Percentiles rank a stretch among this genome's conserved stretches.
phyloP scores from a whole-genome alignment of 2,888 invertebrate genomes.

The Catocala nupta region DNA sequence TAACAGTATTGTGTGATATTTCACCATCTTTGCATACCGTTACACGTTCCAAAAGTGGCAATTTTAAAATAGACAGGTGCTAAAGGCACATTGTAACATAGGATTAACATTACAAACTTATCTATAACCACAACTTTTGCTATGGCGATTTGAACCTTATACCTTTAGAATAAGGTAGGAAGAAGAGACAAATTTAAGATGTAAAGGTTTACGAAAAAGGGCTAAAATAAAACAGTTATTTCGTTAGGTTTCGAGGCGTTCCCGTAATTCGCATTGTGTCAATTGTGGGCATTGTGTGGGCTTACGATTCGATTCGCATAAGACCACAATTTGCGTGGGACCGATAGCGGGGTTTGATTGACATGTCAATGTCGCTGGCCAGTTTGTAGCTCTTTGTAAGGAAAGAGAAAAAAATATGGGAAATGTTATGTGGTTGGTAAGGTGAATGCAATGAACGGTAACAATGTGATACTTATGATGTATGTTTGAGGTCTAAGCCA shows the following conservation, averaged over 20 bases:
- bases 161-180: neutral
- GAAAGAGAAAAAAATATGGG: constrained; percentile 30
- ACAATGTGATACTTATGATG: constrained; percentile 2
- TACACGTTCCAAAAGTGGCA: constrained; percentile 16
- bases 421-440: constrained; percentile 31
- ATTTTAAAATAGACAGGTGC: constrained; percentile 51
- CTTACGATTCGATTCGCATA: constrained; percentile 67
- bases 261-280: constrained; percentile 67
- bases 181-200: neutral
- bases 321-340: constrained; percentile 46
- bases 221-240: constrained; percentile 60
- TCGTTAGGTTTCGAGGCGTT: constrained; percentile 58
- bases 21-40: constrained; percentile 47
- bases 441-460: constrained; percentile 17
- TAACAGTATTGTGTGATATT: constrained; percentile 21
- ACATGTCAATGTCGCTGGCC: constrained; percentile 51
- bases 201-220: constrained; percentile 25
- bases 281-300: constrained; percentile 62
- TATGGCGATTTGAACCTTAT: constrained; percentile 18
- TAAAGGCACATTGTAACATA: constrained; percentile 49
- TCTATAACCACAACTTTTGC: neutral
- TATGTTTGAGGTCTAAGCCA: neutral
- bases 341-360: constrained; percentile 50
- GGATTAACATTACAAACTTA: constrained; percentile 47
- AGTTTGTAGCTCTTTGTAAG: constrained; percentile 35